Evolutionary conservation across 2,113 vertebrate genomes (phyloP).

Genomic region (Australoheros scitulus): DNA sequence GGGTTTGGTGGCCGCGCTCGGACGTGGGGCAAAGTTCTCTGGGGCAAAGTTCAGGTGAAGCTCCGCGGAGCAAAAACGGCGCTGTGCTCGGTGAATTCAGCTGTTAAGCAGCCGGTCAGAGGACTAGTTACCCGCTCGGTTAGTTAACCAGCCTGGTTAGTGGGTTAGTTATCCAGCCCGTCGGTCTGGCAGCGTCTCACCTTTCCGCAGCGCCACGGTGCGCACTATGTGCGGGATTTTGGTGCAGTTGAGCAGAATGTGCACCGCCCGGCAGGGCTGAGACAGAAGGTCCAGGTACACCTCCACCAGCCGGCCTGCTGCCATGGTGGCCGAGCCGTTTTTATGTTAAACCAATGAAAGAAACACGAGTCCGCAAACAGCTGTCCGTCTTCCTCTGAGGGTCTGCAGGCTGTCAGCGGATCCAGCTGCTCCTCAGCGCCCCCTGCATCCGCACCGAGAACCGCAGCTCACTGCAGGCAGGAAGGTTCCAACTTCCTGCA

Average conservation of each 20-base stretch:
- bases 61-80: background rate
- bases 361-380: too few species aligned
- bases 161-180: too few species aligned
- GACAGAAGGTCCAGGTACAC: conserved; percentile 79
- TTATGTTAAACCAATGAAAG: background rate
- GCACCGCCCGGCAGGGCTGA: conserved; percentile 79
- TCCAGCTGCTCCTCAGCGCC: background rate
- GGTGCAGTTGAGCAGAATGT: conserved; percentile 68
- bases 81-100: background rate
- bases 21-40: conserved; percentile 37
- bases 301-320: conserved; percentile 4
- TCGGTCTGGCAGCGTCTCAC: conserved; percentile 46
- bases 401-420: background rate
- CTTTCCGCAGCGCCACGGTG: conserved; percentile 73
- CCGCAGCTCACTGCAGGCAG: too few species aligned
- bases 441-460: background rate
- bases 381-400: background rate
- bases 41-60: conserved; percentile 6
- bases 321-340: conserved; percentile 1
- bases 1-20: background rate
- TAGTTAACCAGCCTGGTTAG: background rate
- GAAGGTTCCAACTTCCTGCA: background rate
- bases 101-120: background rate
- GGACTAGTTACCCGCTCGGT: background rate
- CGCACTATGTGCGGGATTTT: conserved; percentile 72